Conservation (phyloP, 2,113 vertebrate species). For the Zeus faber region DNA sequence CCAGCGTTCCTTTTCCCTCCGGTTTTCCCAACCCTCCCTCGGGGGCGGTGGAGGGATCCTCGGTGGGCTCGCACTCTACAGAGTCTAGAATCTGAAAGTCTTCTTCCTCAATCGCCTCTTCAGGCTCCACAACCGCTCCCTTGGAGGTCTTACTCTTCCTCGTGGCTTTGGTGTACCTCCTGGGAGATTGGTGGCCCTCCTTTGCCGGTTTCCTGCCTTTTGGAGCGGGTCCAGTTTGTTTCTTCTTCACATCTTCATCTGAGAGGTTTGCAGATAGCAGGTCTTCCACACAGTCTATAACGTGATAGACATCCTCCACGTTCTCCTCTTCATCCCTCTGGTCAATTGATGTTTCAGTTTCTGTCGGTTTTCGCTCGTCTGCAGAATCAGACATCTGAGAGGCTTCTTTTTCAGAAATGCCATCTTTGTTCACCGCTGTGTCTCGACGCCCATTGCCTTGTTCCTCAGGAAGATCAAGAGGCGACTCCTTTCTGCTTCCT, state of each 20-base stretch:
- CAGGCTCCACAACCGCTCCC: too few species aligned
- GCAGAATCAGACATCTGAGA: constrained; percentile 20
- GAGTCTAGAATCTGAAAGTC: background rate
- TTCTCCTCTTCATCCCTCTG: constrained; percentile 10
- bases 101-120: background rate
- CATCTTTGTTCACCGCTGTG: background rate
- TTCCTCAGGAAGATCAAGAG: too few species aligned
- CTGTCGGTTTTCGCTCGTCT: constrained; percentile 15
- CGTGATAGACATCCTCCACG: constrained; percentile 25
- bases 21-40: background rate
- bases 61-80: background rate
- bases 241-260: background rate
- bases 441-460: background rate
- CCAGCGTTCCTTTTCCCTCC: background rate
- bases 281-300: constrained; percentile 48
- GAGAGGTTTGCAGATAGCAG: constrained; percentile 15
- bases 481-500: too few species aligned
- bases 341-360: background rate
- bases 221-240: background rate
- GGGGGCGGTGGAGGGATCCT: background rate
- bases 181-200: background rate
- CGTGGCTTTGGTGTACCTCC: background rate
- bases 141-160: background rate
- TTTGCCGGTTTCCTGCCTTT: background rate
- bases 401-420: background rate